These are phyloP conservation scores for Eurypyga helias DNA, from an alignment of 2,113 vertebrate genomes.

Conservation along the genomic window DNA sequence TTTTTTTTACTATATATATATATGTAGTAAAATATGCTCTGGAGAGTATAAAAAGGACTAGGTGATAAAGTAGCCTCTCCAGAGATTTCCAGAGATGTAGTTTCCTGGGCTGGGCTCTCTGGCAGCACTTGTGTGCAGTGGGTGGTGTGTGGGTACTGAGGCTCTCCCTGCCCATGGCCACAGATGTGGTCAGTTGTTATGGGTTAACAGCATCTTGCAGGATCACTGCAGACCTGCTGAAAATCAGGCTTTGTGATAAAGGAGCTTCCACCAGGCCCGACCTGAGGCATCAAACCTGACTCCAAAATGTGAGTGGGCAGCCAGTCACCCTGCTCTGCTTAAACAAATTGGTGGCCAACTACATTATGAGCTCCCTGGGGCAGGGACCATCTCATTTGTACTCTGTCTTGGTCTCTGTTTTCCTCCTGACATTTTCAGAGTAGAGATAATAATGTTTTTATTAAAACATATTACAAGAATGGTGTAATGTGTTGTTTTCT, in stretches of 20 bases:
- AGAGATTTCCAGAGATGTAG: background rate
- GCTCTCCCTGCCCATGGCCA: background rate
- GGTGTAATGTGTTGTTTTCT: background rate
- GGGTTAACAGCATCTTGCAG: background rate
- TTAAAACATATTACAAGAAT: background rate
- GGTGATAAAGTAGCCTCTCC: background rate
- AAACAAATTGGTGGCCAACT: background rate
- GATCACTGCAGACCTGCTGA: accelerated
- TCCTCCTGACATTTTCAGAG: background rate
- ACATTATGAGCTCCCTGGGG: background rate
- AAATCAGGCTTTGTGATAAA: accelerated
- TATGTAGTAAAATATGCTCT: background rate
- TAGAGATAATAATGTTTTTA: background rate
- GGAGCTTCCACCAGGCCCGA: too few relatives aligned
- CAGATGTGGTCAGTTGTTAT: background rate
- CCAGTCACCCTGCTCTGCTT: background rate
- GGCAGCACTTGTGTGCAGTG: background rate
- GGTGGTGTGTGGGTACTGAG: accelerated
- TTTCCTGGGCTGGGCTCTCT: background rate
- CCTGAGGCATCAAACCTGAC: background rate
- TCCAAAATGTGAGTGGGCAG: background rate
- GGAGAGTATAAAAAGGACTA: background rate
- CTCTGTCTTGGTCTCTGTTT: background rate
- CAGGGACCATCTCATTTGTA: background rate
- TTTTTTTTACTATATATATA: too few relatives aligned